Percentiles rank a stretch among this genome's conserved stretches.
These are phyloP conservation scores for Troides oblongomaculatus DNA, from an alignment of 2,888 invertebrate species.

Conservation along the genomic window DNA sequence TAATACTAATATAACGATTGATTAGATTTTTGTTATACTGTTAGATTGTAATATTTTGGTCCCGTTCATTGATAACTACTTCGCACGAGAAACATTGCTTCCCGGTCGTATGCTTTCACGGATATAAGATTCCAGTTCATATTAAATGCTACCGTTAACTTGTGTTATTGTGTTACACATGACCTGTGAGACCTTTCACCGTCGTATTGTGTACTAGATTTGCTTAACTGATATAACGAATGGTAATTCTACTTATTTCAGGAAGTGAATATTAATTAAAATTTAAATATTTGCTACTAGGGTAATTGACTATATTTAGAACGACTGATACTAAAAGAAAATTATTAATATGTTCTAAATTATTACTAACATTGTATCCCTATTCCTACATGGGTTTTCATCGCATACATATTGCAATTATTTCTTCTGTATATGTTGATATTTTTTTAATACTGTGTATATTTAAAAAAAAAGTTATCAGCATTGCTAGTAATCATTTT, in stretches of 20 bases:
- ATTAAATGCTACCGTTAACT: slow-evolving; percentile 26
- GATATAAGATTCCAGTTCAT: slow-evolving; percentile 12
- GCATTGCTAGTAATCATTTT: too few relatives aligned
- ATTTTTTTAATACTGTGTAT: too few relatives aligned
- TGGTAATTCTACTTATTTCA: not conserved
- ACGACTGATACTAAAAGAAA: too few relatives aligned
- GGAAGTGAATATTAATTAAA: not conserved
- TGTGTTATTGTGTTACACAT: slow-evolving; percentile 20
- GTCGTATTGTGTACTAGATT: not conserved
- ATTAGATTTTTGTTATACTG: not conserved
- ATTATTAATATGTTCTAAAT: too few relatives aligned
- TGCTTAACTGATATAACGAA: not conserved
- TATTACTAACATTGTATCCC: too few relatives aligned
- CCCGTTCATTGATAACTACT: not conserved
- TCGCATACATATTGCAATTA: too few relatives aligned
- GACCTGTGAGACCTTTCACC: slow-evolving; percentile 23
- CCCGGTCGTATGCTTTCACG: slow-evolving; percentile 2
- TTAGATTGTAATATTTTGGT: not conserved
- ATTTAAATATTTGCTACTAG: not conserved
- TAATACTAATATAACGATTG: not conserved
- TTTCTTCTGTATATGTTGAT: too few relatives aligned
- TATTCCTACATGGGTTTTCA: too few relatives aligned
- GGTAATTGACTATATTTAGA: too few relatives aligned
- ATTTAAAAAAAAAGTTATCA: too few relatives aligned
- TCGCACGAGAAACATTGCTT: not conserved